Conservation (phyloP, 2,888 invertebrate species). For the Sericinus montela region DNA sequence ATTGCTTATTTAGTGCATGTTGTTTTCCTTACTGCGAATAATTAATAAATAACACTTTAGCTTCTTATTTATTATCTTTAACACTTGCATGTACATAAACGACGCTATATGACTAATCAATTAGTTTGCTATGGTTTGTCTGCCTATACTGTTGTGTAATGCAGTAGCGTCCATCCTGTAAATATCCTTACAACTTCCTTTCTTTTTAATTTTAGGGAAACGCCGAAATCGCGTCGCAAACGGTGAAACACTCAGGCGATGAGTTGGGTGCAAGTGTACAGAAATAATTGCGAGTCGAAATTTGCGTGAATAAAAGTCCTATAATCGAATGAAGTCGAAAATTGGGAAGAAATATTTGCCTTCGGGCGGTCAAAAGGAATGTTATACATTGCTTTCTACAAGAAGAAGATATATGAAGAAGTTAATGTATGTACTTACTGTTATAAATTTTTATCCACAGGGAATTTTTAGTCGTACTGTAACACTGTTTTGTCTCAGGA, state of each 20-base stretch:
- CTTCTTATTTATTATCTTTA: slow-evolving; percentile 8
- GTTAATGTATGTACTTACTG: slow-evolving; percentile 76
- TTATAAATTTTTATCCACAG: slow-evolving; percentile 6
- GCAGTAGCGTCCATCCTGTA: slow-evolving; percentile 39
- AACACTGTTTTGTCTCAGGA: too few relatives aligned
- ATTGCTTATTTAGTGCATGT: not conserved
- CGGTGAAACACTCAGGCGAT: slow-evolving; percentile 16
- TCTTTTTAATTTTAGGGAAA: slow-evolving; percentile 54
- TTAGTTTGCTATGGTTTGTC: not conserved
- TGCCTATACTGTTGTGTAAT: slow-evolving; percentile 7
- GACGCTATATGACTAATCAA: slow-evolving; percentile 1
- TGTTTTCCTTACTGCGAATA: slow-evolving; percentile 10
- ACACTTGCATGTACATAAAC: not conserved
- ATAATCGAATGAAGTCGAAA: slow-evolving; percentile 73
- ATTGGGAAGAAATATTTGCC: slow-evolving; percentile 80
- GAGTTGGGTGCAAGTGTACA: slow-evolving; percentile 24
- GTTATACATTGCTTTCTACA: slow-evolving; percentile 80
- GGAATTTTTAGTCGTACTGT: not conserved
- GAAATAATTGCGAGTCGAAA: slow-evolving; percentile 23
- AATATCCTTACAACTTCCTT: slow-evolving; percentile 54
- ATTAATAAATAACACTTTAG: not conserved
- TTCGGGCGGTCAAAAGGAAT: slow-evolving; percentile 78
- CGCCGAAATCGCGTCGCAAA: slow-evolving; percentile 16
- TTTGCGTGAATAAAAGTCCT: slow-evolving; percentile 31
- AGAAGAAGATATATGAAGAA: slow-evolving; percentile 83